phyloP scores from a whole-genome alignment of 2,113 vertebrate species.

The Uria lomvia region DNA sequence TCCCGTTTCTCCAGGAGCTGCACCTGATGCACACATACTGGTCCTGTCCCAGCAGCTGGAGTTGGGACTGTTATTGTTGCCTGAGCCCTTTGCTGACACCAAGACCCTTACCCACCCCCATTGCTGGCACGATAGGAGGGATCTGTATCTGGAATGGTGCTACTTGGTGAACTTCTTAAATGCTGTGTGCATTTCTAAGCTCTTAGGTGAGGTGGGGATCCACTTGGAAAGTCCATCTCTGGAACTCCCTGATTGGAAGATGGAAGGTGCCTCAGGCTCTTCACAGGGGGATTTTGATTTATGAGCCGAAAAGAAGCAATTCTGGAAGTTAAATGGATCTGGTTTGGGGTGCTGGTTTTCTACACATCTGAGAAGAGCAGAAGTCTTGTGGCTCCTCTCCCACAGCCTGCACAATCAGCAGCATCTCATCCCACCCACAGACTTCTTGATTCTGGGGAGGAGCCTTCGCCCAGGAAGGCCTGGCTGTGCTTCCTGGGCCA shows the following conservation, averaged over 20 bases:
- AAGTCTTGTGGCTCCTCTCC: not conserved
- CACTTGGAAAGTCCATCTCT: not conserved
- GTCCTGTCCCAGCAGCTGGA: not conserved
- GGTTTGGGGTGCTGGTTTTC: not conserved
- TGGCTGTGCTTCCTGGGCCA: accelerated
- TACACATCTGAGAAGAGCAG: not conserved
- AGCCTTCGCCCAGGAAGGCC: not conserved
- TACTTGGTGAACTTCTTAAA: not conserved
- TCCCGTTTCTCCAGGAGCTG: not conserved
- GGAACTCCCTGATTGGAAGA: not conserved
- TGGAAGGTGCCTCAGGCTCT: not conserved
- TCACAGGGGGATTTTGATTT: not conserved
- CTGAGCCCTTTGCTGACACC: not conserved
- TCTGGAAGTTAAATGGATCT: not conserved
- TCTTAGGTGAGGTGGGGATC: not conserved
- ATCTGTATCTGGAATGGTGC: not conserved
- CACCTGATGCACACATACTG: accelerated
- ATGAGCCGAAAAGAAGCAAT: not conserved
- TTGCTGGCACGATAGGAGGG: accelerated
- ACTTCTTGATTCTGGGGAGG: not conserved
- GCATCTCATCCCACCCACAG: not conserved
- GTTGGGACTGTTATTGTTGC: not conserved
- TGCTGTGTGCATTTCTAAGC: not conserved
- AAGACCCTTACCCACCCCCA: not conserved
- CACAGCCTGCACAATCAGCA: accelerated